A percentile compares a stretch with the other conserved stretches of the same genome.
These are phyloP conservation scores for Octonoba sinensis DNA, from an alignment of 2,888 invertebrate genomes.

Conservation along the genomic window DNA sequence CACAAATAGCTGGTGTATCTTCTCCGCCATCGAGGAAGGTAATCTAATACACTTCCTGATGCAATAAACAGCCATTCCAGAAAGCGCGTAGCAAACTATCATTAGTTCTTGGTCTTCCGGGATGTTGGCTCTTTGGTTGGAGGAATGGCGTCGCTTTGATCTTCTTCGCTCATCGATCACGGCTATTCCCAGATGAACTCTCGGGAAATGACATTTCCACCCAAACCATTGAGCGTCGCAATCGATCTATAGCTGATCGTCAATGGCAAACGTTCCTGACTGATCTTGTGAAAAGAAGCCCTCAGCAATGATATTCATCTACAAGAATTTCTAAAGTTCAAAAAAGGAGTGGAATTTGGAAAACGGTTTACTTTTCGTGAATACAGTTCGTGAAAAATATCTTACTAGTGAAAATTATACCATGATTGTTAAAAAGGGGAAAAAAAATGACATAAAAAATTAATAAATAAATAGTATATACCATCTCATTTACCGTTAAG, in stretches of 20 bases:
- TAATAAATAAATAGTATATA: no score
- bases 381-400: no score
- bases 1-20: no score
- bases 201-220: conserved; percentile 33
- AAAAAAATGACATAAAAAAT: no score
- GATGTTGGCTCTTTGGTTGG: conserved; percentile 14
- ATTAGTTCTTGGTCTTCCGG: conserved; percentile 8
- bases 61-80: not conserved
- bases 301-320: no score
- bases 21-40: no score
- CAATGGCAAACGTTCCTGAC: conserved; percentile 38
- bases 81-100: conserved; percentile 3
- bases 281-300: conserved; percentile 20
- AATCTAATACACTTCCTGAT: not conserved
- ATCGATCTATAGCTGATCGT: conserved; percentile 51
- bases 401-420: no score
- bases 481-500: no score
- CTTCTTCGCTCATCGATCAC: conserved; percentile 47
- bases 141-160: conserved; percentile 41
- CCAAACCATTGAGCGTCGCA: not conserved
- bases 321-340: no score
- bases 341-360: no score
- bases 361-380: no score
- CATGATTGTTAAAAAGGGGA: no score
- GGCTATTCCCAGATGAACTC: conserved; percentile 3